Evolutionary conservation across 2,797 vertebrate species (phyloP).

Genomic region (Falco cherrug): DNA sequence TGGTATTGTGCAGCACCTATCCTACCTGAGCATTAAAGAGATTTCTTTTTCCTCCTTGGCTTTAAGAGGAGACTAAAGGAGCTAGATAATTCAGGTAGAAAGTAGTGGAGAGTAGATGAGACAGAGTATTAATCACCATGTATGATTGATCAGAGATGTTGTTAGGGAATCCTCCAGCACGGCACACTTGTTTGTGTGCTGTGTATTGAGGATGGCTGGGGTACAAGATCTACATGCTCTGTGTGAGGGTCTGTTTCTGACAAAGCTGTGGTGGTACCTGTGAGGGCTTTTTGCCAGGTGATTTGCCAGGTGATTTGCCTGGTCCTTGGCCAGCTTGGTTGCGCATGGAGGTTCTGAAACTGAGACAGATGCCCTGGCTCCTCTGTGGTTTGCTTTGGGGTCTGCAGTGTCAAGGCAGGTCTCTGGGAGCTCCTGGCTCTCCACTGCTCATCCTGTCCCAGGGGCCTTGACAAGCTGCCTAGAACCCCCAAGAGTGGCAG

Average conservation of each 20-base stretch:
- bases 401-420: not conserved
- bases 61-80: not conserved
- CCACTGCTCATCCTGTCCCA: accelerated
- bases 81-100: not conserved
- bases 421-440: not conserved
- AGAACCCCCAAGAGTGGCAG: not conserved
- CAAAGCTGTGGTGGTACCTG: not conserved
- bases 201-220: not conserved
- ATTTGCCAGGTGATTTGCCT: not conserved
- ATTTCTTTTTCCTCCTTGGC: not conserved
- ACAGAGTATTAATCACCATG: not conserved
- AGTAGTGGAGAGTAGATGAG: not conserved
- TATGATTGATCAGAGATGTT: not conserved
- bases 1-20: not conserved
- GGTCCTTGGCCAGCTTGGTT: not conserved
- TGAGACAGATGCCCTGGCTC: not conserved
- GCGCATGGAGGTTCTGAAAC: not conserved
- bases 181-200: accelerated
- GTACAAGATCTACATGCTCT: too few species aligned
- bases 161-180: not conserved
- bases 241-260: not conserved
- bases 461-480: not conserved
- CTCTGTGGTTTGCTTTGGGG: not conserved
- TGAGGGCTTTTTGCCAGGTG: not conserved
- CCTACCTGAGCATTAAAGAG: not conserved